phyloP scores from a whole-genome alignment of 2,797 vertebrate species.

The Phataginus tetradactyla region DNA sequence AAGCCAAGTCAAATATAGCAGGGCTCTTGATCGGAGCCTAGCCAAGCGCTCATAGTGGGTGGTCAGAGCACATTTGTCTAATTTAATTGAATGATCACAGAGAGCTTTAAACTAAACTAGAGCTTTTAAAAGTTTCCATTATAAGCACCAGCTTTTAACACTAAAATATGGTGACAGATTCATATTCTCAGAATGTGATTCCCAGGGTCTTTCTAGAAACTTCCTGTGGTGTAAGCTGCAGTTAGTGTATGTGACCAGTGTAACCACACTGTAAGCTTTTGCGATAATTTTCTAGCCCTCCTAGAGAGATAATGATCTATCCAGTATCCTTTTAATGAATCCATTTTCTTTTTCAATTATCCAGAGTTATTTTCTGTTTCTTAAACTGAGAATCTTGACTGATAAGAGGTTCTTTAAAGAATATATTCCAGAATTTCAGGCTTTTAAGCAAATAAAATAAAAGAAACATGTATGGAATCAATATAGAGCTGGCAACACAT shows the following conservation, averaged over 20 bases:
- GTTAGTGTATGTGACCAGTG: not conserved
- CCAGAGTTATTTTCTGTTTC: slow-evolving; percentile 3
- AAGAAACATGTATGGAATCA: not conserved
- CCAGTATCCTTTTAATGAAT: not conserved
- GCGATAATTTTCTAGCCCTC: not conserved
- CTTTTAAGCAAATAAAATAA: not conserved
- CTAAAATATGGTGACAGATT: slow-evolving; percentile 39
- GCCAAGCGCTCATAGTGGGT: slow-evolving; percentile 75
- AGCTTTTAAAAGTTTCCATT: slow-evolving; percentile 64
- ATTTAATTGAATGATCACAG: slow-evolving; percentile 72
- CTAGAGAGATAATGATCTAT: not conserved
- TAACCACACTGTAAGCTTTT: not conserved
- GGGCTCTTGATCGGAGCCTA: slow-evolving; percentile 12
- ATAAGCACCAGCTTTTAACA: slow-evolving; percentile 32
- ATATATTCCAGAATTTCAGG: not conserved
- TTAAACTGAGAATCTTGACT: slow-evolving; percentile 37
- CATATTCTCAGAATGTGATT: slow-evolving; percentile 34
- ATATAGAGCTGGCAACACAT: not conserved
- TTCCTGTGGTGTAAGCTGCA: not conserved
- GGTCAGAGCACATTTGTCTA: slow-evolving; percentile 72
- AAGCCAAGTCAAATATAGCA: slow-evolving; percentile 74
- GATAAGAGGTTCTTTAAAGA: not conserved
- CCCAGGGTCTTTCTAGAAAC: slow-evolving; percentile 9
- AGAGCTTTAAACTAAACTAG: slow-evolving; percentile 63
- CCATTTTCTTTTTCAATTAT: slow-evolving; percentile 12